Base-by-base conservation (phyloP, 2,113 vertebrate species). In the Colaptes auratus region DNA sequence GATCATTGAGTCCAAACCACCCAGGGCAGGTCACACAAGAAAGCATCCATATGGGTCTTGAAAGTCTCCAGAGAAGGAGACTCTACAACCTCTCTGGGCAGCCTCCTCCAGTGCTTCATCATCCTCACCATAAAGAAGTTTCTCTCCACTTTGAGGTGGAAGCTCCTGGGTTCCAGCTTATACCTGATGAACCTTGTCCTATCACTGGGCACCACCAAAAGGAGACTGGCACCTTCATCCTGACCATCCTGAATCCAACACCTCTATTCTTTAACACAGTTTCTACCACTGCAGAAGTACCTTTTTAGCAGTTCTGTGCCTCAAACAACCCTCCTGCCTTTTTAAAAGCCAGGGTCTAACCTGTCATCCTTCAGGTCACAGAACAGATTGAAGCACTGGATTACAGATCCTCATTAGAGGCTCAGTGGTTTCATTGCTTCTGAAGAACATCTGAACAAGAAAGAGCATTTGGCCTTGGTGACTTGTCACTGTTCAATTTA, bases 361-460 rank as follows among this genome's bases (percentile, higher is more conserved):
- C 69, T 85, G 90, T 42, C 88, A 39, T 58, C 66, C 35, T 66
- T 60, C 75, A 63, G 85, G 82, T 67, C 79, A 69, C 7, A 58
- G 9, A 82, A 55, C 70, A 81, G 70, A 61, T 72, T 31, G 65
- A 75, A 92, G 61, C 70, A n/a, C 3, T 24, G 71, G 67, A 87
- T 88, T 72, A 75, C 53, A 50, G 9, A 44, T 12, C 30, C 50
- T 58, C 44, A 71, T 44, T 17, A 70, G 59, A 91, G 66, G 63
- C 78, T 82, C 55, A 59, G 60, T 1, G 9, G 87, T 39, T 52
- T 69, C 74, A 42, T 12, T 73, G 82, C 90, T 89, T 59, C 90
- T 70, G 56, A 61, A 92, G 92, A 91, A 85, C 82, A 85, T 66
- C 75, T 69, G 84, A 95, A 82, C 67, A 95, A 82, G 67, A 82